These are phyloP conservation scores for Gracilinanus agilis DNA, from an alignment of 2,113 vertebrate genomes.

Conservation along the genomic window DNA sequence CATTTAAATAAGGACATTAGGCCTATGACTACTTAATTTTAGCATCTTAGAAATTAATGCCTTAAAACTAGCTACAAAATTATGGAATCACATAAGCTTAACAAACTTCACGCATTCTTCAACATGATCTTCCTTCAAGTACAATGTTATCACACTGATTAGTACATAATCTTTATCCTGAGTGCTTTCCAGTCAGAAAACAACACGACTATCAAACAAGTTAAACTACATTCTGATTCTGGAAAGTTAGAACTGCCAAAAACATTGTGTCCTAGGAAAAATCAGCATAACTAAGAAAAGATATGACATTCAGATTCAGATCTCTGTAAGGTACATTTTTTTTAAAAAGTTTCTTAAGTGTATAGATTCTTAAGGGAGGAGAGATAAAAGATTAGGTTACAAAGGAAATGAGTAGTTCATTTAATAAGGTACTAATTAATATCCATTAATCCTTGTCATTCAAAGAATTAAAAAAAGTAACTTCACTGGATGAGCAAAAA, in stretches of 20 bases:
- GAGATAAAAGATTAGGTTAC: neutral
- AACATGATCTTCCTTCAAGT: conserved; percentile 25
- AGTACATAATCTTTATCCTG: conserved; percentile 50
- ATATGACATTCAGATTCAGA: conserved; percentile 60
- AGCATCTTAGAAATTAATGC: conserved; percentile 35
- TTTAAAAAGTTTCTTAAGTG: neutral
- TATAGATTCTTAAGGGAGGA: neutral
- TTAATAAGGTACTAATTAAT: neutral
- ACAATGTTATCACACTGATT: conserved; percentile 49
- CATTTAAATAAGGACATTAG: conserved; percentile 26
- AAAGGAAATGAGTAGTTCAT: neutral
- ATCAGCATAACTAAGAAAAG: conserved; percentile 35
- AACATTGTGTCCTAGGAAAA: conserved; percentile 31
- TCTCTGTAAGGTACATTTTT: conserved; percentile 24
- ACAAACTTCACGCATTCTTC: conserved; percentile 50
- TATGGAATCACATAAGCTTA: conserved; percentile 60
- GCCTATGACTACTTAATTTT: conserved; percentile 32
- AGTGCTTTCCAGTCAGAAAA: conserved; percentile 55
- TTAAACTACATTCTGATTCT: conserved; percentile 52
- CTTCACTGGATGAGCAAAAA: too few relatives aligned
- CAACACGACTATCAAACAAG: conserved; percentile 45
- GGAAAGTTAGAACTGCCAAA: conserved; percentile 55
- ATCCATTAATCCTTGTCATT: neutral
- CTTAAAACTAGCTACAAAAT: conserved; percentile 51
- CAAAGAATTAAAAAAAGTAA: neutral